phyloP scores from a whole-genome alignment of 2,888 invertebrate species.

The Apamea sordens region DNA sequence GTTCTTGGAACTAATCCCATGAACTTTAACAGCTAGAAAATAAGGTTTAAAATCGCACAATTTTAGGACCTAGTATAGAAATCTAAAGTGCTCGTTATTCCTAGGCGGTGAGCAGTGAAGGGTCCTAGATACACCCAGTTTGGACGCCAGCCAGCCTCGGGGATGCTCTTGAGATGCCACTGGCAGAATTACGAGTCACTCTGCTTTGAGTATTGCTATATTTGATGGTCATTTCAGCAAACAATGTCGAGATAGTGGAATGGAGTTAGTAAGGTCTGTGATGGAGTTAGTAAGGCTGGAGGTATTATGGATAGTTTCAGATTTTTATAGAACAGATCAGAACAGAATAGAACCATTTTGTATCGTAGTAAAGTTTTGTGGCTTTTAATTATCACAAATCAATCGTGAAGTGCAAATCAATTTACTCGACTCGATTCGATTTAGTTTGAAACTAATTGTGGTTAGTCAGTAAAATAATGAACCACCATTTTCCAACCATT shows the following conservation, averaged over 20 bases:
- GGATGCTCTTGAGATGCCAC: constrained; percentile 62
- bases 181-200: constrained; percentile 65
- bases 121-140: constrained; percentile 73
- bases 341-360: neutral
- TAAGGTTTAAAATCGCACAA: constrained; percentile 25
- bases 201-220: constrained; percentile 54
- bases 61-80: constrained; percentile 44
- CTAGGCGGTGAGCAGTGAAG: constrained; percentile 76
- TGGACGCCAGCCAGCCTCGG: constrained; percentile 71
- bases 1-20: constrained; percentile 8
- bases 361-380: neutral
- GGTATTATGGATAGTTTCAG: neutral
- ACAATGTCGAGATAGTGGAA: constrained; percentile 50
- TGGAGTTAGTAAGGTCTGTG: neutral
- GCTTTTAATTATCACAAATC: neutral
- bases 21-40: neutral
- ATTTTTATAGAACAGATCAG: neutral
- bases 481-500: no score
- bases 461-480: neutral
- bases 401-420: neutral
- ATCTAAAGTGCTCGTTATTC: constrained; percentile 78
- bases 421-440: neutral
- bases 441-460: neutral
- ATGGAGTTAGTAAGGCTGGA: constrained; percentile 21
- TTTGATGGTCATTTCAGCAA: constrained; percentile 65